phyloP scores from a whole-genome alignment of 2,113 vertebrate species.

The Dermatemys mawii region DNA sequence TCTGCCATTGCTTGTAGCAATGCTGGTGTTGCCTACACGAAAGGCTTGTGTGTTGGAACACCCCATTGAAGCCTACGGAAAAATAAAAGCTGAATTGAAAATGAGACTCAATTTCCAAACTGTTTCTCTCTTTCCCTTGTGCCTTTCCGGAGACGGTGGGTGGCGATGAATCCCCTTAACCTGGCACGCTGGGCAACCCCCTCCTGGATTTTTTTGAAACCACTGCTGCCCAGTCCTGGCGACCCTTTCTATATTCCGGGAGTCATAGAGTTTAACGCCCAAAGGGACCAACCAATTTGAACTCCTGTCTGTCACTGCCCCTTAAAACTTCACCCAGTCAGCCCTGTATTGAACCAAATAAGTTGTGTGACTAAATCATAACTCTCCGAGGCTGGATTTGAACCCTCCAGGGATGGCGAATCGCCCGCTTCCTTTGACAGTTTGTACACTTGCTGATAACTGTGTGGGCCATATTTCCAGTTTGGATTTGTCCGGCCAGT shows the following conservation, averaged over 20 bases:
- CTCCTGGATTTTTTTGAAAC: background rate
- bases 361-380: background rate
- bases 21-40: constrained; percentile 51
- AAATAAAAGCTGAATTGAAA: constrained; percentile 67
- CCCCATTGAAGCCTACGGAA: constrained; percentile 61
- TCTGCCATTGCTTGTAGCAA: constrained; percentile 66
- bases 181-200: background rate
- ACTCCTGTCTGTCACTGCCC: background rate
- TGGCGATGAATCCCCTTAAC: background rate
- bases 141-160: background rate
- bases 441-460: background rate
- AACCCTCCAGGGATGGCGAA: too few relatives aligned
- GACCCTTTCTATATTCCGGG: background rate
- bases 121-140: background rate
- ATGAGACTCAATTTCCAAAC: background rate
- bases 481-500: background rate
- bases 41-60: constrained; percentile 32
- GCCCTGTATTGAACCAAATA: background rate
- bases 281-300: background rate
- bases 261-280: background rate
- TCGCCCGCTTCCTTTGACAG: background rate
- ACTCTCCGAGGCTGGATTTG: background rate
- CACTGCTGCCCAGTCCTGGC: background rate
- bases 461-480: too few relatives aligned
- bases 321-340: too few relatives aligned